Conservation (phyloP, 2,888 invertebrate species). For the Campoplex nolae region DNA sequence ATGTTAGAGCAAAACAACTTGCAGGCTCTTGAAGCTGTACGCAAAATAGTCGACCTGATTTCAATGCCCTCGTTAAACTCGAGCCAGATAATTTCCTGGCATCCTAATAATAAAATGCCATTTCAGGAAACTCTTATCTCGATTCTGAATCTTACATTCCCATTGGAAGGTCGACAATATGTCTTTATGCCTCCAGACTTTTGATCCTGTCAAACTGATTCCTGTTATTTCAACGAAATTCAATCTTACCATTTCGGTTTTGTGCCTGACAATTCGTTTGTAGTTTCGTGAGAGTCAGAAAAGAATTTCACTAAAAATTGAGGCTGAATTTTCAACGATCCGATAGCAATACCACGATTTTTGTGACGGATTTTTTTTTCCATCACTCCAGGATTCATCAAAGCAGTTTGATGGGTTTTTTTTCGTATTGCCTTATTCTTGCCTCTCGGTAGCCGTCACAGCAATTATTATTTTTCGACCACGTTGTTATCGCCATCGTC, state of each 20-base stretch:
- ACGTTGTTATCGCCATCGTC: neutral
- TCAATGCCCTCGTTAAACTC: neutral
- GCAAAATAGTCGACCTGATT: neutral
- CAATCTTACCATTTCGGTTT: too few species aligned
- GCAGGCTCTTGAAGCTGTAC: neutral
- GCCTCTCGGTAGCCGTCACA: neutral
- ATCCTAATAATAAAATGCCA: neutral
- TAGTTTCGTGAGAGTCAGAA: neutral
- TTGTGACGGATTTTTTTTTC: neutral
- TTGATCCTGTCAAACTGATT: neutral
- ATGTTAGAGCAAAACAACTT: neutral
- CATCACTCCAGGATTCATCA: neutral
- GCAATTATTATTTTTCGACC: slow-evolving; percentile 6
- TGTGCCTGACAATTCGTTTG: neutral
- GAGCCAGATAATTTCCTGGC: neutral
- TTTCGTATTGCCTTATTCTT: neutral
- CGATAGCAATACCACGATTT: neutral
- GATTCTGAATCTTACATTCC: neutral
- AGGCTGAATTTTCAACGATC: neutral
- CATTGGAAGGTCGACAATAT: neutral
- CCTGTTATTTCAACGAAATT: too few species aligned
- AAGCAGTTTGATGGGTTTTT: neutral
- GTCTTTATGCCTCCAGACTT: neutral
- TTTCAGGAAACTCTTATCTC: neutral
- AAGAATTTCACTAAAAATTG: too few species aligned